These are phyloP conservation scores for Torymus auratus DNA, from an alignment of 2,888 invertebrate genomes.

Conservation along the genomic window DNA sequence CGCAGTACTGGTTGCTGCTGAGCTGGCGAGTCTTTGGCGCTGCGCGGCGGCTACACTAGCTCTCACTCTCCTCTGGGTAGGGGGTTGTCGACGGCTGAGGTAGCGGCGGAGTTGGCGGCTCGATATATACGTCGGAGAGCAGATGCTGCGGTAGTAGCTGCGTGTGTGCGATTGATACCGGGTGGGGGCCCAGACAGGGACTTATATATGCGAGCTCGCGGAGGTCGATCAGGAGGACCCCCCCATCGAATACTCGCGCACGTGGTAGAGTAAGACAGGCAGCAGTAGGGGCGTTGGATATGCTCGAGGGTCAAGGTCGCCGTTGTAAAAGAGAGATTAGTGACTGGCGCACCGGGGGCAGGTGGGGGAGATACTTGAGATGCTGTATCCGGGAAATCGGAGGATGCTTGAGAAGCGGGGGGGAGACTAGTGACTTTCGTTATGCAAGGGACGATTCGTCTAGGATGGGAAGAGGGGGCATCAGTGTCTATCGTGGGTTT, in stretches of 20 bases:
- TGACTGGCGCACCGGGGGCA: too few relatives aligned
- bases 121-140: conserved; percentile 27
- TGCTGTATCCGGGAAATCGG: too few relatives aligned
- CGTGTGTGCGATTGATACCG: conserved; percentile 68
- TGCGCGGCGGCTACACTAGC: not conserved
- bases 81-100: conserved; percentile 5
- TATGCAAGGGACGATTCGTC: too few relatives aligned
- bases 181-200: conserved; percentile 70
- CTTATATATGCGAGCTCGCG: conserved; percentile 71
- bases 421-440: too few relatives aligned
- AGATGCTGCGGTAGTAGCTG: conserved; percentile 61
- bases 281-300: too few relatives aligned
- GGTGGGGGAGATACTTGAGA: too few relatives aligned
- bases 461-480: too few relatives aligned
- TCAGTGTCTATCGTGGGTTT: too few relatives aligned
- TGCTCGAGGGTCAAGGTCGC: too few relatives aligned
- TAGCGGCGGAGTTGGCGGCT: conserved; percentile 17
- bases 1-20: conserved; percentile 39
- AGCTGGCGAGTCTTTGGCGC: conserved; percentile 7
- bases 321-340: too few relatives aligned
- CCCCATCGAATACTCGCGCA: not conserved
- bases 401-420: too few relatives aligned
- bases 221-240: conserved; percentile 66
- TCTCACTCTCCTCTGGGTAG: not conserved
- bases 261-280: too few relatives aligned